A percentile compares a stretch with the other conserved stretches of the same genome.
Conservation (phyloP, 2,888 invertebrate genomes). For the Coelopa pilipes region DNA sequence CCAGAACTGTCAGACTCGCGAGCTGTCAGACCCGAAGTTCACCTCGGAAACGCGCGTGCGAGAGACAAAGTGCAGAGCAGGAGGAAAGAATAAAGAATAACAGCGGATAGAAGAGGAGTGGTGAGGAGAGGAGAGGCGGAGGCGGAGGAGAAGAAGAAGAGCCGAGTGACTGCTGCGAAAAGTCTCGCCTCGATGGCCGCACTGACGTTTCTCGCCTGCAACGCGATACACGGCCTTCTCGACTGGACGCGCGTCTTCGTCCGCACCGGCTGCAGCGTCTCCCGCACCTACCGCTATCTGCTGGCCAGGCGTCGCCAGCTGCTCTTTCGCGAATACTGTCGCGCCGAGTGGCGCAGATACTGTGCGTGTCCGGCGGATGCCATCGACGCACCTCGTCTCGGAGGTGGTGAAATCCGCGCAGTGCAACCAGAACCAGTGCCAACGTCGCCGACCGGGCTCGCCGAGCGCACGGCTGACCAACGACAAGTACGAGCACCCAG, state of each 20-base stretch:
- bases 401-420: slow-evolving; percentile 19
- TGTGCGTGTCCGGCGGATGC: slow-evolving; percentile 6
- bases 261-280: slow-evolving; percentile 56
- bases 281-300: slow-evolving; percentile 54
- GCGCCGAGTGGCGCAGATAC: slow-evolving; percentile 51
- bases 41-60: background rate
- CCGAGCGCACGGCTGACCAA: background rate
- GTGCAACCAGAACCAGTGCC: slow-evolving; percentile 33
- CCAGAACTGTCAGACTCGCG: slow-evolving; percentile 2
- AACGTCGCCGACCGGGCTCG: background rate
- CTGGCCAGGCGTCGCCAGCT: slow-evolving; percentile 53
- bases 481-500: background rate
- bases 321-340: slow-evolving; percentile 56
- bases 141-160: background rate
- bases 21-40: slow-evolving; percentile 24
- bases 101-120: background rate
- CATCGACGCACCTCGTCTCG: slow-evolving; percentile 30
- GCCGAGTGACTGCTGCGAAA: background rate
- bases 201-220: slow-evolving; percentile 56
- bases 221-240: slow-evolving; percentile 56
- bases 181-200: slow-evolving; percentile 57
- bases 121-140: background rate
- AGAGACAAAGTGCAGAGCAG: background rate
- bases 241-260: slow-evolving; percentile 59
- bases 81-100: background rate